Evolutionary conservation across 2,888 invertebrate genomes (phyloP), one percentile per base, ranked within the genome.

Genomic region (Koerneria pararmatus): DNA sequence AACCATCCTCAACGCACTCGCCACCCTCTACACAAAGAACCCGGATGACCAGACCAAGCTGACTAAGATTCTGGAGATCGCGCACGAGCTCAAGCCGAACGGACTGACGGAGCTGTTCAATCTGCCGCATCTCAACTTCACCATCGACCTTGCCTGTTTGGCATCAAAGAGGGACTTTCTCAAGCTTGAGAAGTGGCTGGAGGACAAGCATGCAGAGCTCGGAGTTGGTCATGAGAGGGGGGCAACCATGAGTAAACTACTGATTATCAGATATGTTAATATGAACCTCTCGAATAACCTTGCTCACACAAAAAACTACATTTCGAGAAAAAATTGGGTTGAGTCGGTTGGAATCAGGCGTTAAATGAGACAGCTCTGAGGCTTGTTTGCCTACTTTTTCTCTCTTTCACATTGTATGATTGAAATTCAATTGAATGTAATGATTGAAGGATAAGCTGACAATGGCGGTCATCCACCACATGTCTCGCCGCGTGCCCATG

Each of bases 151-250:
- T 78, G 97, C 98, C 0, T 98, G 97, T 84, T 86, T 99, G 71
- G 98, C 98, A 0, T 95, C 97, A 0, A 87, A 97, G 62, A 88
- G 97, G 67, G 98, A 97, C 84, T 98, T 95, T 84, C 87, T 98
- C 15, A 98, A 98, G 83, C 86, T 98, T 27, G 98, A 99, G 84
- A 98, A 98, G 84, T 99, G 98, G 97, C 86, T 98, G 15, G 90
- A 91, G 0, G 98, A 99, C 84, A 97, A 98, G 86, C 92, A 97
- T 70, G 87, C 91, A 71, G 95, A 95, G 80, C 93, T 95, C 84
- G 94, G 94, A 24, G 95, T 85, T 29, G 51, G 48, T n/a, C n/a
- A n/a, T n/a, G n/a, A n/a, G n/a, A n/a, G n/a, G n/a, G n/a, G n/a
- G n/a, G 19, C 19, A 22, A n/a, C 19, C 27, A 34, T 2, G 35